A percentile compares a stretch with the other conserved stretches of the same genome.
These are phyloP conservation scores for Cossypha dichroa DNA, from an alignment of 2,797 vertebrate genomes.

Conservation along the genomic window DNA sequence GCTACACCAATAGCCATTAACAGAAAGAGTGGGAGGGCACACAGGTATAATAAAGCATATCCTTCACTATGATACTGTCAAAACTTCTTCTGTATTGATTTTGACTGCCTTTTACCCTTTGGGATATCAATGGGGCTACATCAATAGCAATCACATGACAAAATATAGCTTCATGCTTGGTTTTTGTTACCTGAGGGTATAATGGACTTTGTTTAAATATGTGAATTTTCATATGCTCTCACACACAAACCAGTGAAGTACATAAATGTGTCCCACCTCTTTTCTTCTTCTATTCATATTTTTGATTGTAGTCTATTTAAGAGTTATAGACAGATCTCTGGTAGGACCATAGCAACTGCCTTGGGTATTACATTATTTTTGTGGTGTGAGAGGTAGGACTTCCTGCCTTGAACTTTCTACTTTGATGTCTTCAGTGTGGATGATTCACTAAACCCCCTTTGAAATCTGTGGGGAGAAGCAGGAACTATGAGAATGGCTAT, in stretches of 20 bases:
- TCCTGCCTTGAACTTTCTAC: background rate
- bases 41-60: background rate
- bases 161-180: background rate
- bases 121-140: background rate
- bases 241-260: background rate
- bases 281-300: background rate
- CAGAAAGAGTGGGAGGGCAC: background rate
- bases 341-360: background rate
- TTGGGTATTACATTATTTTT: background rate
- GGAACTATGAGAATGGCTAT: background rate
- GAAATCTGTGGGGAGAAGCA: background rate
- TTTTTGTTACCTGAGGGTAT: background rate
- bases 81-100: background rate
- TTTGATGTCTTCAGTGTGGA: background rate
- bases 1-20: background rate
- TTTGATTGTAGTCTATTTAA: background rate
- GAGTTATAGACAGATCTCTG: background rate
- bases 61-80: background rate
- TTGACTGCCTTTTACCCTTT: background rate
- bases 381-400: background rate
- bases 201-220: background rate
- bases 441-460: background rate
- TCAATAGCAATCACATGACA: background rate
- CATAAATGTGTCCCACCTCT: background rate
- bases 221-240: background rate